phyloP scores from a whole-genome alignment of 2,888 invertebrate species.

The Thymelicus lineola region DNA sequence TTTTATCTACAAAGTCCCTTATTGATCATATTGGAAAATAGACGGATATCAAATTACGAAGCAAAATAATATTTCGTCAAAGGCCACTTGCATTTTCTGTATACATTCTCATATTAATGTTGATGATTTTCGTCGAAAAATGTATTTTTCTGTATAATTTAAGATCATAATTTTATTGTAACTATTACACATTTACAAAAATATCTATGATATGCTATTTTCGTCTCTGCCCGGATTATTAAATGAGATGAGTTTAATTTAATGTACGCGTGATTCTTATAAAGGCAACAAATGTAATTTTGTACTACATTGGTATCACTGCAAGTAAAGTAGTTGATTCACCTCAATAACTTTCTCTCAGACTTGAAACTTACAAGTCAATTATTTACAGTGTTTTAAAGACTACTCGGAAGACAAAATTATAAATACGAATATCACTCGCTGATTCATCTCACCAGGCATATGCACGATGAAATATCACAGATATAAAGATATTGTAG shows the following conservation, averaged over 20 bases:
- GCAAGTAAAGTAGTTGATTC: slow-evolving; percentile 31
- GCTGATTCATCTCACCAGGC: slow-evolving; percentile 45
- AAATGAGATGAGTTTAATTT: slow-evolving; percentile 35
- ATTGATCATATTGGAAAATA: slow-evolving; percentile 19
- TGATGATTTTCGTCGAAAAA: slow-evolving; percentile 25
- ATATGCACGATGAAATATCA: slow-evolving; percentile 53
- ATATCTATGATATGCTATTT: slow-evolving; percentile 53
- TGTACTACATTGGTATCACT: slow-evolving; percentile 43
- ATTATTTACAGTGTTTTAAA: slow-evolving; percentile 31
- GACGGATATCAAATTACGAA: slow-evolving; percentile 11
- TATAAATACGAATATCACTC: slow-evolving; percentile 45
- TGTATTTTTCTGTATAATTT: slow-evolving; percentile 39
- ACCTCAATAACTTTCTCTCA: slow-evolving; percentile 30
- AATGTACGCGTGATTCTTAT: slow-evolving; percentile 17
- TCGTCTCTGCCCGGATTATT: slow-evolving; percentile 42
- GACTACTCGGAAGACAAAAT: slow-evolving; percentile 51
- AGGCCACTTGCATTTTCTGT: slow-evolving; percentile 23
- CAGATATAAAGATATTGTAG: slow-evolving; percentile 51
- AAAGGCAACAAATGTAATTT: slow-evolving; percentile 38
- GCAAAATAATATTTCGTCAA: slow-evolving; percentile 9
- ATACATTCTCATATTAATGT: slow-evolving; percentile 26
- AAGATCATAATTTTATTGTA: slow-evolving; percentile 50
- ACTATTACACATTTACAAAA: slow-evolving; percentile 49
- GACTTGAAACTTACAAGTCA: slow-evolving; percentile 34
- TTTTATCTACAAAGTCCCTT: slow-evolving; percentile 29